Base-by-base conservation (phyloP, 2,113 vertebrate species). In the Tachysurus fulvidraco region DNA sequence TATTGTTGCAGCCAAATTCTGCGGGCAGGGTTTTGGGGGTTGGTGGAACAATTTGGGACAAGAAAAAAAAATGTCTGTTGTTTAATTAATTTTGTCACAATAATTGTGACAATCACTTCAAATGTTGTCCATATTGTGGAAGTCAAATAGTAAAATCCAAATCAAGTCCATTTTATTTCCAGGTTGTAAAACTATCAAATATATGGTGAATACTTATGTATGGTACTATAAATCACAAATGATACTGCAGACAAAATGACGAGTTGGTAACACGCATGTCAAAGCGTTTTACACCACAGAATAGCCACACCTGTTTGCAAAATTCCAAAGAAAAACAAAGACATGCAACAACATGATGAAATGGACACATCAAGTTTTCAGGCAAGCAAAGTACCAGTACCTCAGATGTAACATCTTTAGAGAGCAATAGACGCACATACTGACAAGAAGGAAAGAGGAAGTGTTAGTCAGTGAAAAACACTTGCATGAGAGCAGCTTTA, bases 341-440 rank as follows among this genome's bases (percentile, higher is more conserved):
- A 50, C 81, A 52, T 83, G 81, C 81, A 52, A 54, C 16, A 30
- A 85, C 25, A 52, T 50, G 28, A 80, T 60, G 80, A 84, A 28
- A 81, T 44, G 50, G 82, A n/a, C 50, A 81, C 28, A 69, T 36
- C 1, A 55, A 65, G 25, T 65, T 83, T 81, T 52, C 60, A 65
- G 60, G 81, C 74, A 81, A 62, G 69, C 67, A 86, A 83, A 86
- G 91, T 89, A 94, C 95, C 95, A 96, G 94, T 98, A 98, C 97
- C 97, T 99, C 97, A 81, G 95, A 96, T 95, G 96, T 99, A 95
- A 97, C 97, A 95, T 97, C 96, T 93, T 95, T 96, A 96, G 97
- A 96, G 95, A 97, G 96, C 96, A 98, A 96, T 96, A 97, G 97
- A 96, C 92, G 96, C 95, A 96, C 96, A 93, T 97, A 98, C 98